Conservation (phyloP, 1,140 invertebrate genomes). For the Spodoptera litura region DNA sequence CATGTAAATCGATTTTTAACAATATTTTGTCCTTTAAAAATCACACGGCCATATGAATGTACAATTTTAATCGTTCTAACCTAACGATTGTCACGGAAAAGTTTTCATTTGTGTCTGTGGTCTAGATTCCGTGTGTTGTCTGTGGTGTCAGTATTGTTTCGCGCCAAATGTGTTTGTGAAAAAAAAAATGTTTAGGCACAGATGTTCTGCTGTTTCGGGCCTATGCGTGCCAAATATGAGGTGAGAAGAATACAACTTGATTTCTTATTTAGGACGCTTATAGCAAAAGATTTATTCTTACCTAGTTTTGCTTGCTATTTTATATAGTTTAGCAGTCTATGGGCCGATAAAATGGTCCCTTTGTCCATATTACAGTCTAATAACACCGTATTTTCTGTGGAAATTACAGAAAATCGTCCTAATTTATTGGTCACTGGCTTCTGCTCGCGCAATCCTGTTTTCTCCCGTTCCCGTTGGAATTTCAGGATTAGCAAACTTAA, state of each 20-base stretch:
- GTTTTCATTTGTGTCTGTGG: conserved; percentile 11
- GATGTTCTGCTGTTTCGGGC: conserved; percentile 38
- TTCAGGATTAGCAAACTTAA: no score
- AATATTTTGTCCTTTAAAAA: conserved; percentile 7
- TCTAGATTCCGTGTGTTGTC: conserved; percentile 26
- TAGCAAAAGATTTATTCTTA: not conserved
- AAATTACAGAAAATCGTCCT: no score
- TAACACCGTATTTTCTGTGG: no score
- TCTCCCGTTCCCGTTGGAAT: no score
- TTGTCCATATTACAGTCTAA: no score
- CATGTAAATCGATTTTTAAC: no score
- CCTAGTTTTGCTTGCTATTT: not conserved
- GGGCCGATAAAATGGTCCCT: not conserved
- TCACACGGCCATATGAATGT: conserved; percentile 16
- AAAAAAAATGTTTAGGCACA: conserved; percentile 44
- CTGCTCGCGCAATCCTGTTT: no score
- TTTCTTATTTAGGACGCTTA: not conserved
- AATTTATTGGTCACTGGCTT: no score
- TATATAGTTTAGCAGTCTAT: not conserved
- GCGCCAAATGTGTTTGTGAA: conserved; percentile 14
- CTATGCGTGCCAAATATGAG: conserved; percentile 14
- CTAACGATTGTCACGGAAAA: not conserved
- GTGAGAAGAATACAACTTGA: not conserved
- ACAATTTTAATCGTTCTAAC: not conserved
- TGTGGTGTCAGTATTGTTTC: conserved; percentile 2